Percentiles rank a stretch among this genome's conserved stretches.
phyloP scores from a whole-genome alignment of 2,888 invertebrate genomes.

The Dolomedes plantarius region DNA sequence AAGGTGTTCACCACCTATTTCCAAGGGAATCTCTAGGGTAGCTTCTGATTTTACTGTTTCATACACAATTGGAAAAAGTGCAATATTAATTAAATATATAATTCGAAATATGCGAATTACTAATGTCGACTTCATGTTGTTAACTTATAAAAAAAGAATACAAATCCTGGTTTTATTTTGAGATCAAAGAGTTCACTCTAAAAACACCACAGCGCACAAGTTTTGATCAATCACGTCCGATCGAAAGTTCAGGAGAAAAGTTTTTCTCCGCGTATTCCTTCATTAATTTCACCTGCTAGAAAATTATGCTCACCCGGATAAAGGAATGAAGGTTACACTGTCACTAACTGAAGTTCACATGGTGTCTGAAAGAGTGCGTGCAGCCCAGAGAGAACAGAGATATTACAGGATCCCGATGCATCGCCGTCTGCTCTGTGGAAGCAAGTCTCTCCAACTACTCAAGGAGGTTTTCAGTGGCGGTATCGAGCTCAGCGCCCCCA shows the following conservation, averaged over 20 bases:
- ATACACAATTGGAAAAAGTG: neutral
- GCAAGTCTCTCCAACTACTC: slow-evolving; percentile 38
- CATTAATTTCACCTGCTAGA: no score
- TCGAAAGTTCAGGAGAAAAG: no score
- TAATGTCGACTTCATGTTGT: neutral
- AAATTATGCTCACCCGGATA: no score
- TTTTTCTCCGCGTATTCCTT: no score
- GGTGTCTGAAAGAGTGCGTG: neutral
- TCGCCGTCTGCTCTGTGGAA: slow-evolving; percentile 26
- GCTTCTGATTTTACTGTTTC: neutral
- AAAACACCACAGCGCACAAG: no score
- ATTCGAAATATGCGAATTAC: neutral
- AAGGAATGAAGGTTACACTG: no score
- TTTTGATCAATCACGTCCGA: no score
- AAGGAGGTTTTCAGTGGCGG: slow-evolving; percentile 27
- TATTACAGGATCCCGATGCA: neutral
- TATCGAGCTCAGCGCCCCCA: slow-evolving; percentile 21
- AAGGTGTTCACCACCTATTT: slow-evolving; percentile 37
- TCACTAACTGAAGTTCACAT: neutral
- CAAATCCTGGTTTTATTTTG: no score
- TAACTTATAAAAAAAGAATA: no score
- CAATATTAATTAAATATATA: neutral
- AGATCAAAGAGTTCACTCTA: no score
- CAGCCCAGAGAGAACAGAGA: neutral
- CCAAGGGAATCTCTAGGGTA: neutral